Evolutionary conservation across 1,140 invertebrate species (phyloP).

Genomic region (Phthorimaea operculella): DNA sequence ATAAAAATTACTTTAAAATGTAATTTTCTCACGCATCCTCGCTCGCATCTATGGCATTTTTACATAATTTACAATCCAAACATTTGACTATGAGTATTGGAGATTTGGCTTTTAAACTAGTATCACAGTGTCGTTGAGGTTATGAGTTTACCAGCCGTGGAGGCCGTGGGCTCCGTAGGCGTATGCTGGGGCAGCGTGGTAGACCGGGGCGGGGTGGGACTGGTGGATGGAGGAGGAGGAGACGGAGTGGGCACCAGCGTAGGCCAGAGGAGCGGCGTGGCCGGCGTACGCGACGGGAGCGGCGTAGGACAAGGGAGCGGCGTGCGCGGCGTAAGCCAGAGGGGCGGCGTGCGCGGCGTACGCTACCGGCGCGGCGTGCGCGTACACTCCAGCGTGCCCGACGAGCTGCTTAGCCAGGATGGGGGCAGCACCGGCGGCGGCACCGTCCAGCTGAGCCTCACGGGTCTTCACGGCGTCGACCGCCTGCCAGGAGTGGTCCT

Average conservation of each 20-base stretch:
- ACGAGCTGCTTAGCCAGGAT: conserved; percentile 53
- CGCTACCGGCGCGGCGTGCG: conserved; percentile 21
- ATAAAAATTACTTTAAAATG: conserved; percentile 47
- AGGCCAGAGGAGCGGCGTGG: conserved; percentile 15
- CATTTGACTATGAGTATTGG: conserved; percentile 53
- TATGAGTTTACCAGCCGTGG: conserved; percentile 63
- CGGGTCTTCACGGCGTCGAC: conserved; percentile 68
- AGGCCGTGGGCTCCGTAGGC: conserved; percentile 25
- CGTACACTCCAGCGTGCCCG: conserved; percentile 29
- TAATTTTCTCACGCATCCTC: conserved; percentile 67
- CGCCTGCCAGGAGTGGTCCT: conserved; percentile 66
- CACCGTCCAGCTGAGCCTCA: conserved; percentile 68
- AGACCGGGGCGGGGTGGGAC: conserved; percentile 44
- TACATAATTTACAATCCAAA: conserved; percentile 49
- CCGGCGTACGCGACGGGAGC: conserved; percentile 16
- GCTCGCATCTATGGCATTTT: conserved; percentile 35
- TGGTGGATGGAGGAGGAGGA: conserved; percentile 47
- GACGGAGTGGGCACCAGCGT: conserved; percentile 36
- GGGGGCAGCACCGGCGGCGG: conserved; percentile 69
- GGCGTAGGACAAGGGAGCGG: conserved; percentile 6
- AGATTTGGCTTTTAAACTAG: conserved; percentile 44
- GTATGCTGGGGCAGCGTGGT: conserved; percentile 22
- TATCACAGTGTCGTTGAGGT: conserved; percentile 64
- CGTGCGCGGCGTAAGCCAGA: conserved; percentile 5
- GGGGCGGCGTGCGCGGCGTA: conserved; percentile 19